phyloP scores from a whole-genome alignment of 2,797 vertebrate genomes.

The Sebastes matsubarae region DNA sequence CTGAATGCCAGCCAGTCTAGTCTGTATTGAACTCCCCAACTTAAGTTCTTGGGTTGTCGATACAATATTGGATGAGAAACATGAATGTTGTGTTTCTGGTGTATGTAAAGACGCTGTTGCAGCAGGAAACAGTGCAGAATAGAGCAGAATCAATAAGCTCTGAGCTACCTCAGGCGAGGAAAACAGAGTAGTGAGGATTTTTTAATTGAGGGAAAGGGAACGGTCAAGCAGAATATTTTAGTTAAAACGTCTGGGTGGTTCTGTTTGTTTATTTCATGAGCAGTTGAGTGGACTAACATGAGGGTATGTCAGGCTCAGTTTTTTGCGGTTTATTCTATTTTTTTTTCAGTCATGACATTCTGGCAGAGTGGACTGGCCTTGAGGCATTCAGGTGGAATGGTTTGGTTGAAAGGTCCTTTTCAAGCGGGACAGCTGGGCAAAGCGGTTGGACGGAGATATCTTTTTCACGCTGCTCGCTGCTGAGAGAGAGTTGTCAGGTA shows the following conservation, averaged over 20 bases:
- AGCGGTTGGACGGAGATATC: slow-evolving; percentile 45
- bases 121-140: slow-evolving; percentile 12
- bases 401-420: slow-evolving; percentile 43
- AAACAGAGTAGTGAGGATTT: slow-evolving; percentile 21
- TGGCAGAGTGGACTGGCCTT: slow-evolving; percentile 10
- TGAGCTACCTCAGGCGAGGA: slow-evolving; percentile 32
- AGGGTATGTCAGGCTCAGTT: not conserved
- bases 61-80: not conserved
- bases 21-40: not conserved
- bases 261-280: slow-evolving; percentile 11
- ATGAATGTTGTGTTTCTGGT: not conserved
- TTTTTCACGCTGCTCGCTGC: not conserved
- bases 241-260: not conserved
- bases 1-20: not conserved
- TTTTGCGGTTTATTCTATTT: slow-evolving; percentile 11
- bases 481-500: slow-evolving; percentile 40
- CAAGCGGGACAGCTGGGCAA: slow-evolving; percentile 16
- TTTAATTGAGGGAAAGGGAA: slow-evolving; percentile 50
- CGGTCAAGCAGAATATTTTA: not conserved
- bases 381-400: slow-evolving; percentile 57
- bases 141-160: slow-evolving; percentile 40
- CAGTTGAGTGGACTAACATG: not conserved
- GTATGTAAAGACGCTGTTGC: slow-evolving; percentile 18
- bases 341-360: slow-evolving; percentile 16
- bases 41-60: not conserved